Conservation (phyloP, 2,888 invertebrate genomes). For the Drosophila trichaetosa region DNA sequence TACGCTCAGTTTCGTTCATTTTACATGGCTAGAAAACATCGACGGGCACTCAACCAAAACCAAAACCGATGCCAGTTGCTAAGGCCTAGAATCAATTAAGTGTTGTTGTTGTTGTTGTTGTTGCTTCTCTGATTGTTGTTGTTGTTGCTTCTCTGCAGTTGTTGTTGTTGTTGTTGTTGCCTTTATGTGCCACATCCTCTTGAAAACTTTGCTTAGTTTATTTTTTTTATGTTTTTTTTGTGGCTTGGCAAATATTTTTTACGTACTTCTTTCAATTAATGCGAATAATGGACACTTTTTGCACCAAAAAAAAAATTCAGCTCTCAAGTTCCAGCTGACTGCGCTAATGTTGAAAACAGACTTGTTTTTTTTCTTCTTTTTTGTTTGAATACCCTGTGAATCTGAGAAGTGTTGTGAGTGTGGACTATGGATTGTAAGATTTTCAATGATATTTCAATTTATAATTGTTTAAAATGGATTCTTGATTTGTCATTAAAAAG, state of each 20-base stretch:
- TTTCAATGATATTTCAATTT: background rate
- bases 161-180: slow-evolving; percentile 17
- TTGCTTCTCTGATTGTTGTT: slow-evolving; percentile 17
- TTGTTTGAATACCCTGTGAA: slow-evolving; percentile 17
- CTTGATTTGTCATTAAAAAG: background rate
- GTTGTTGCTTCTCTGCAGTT: no score
- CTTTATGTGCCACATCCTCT: slow-evolving; percentile 41
- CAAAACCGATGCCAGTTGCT: slow-evolving; percentile 45
- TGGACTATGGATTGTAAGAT: no score
- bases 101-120: slow-evolving; percentile 24
- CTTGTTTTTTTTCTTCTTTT: slow-evolving; percentile 1
- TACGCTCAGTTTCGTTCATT: slow-evolving; percentile 72
- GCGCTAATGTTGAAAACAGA: slow-evolving; percentile 59
- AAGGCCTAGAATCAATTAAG: slow-evolving; percentile 73
- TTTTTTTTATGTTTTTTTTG: slow-evolving; percentile 4
- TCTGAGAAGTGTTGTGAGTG: no score
- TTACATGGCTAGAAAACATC: slow-evolving; percentile 61
- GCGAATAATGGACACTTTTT: slow-evolving; percentile 76
- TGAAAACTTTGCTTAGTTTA: slow-evolving; percentile 25
- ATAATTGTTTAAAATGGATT: background rate
- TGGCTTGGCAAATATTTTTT: slow-evolving; percentile 42
- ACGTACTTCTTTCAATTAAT: slow-evolving; percentile 62
- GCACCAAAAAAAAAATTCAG: slow-evolving; percentile 59
- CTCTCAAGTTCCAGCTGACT: slow-evolving; percentile 66
- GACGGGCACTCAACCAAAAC: slow-evolving; percentile 57